These are phyloP conservation scores for Salpingus planirostris DNA, from an alignment of 2,888 invertebrate genomes.

Conservation along the genomic window DNA sequence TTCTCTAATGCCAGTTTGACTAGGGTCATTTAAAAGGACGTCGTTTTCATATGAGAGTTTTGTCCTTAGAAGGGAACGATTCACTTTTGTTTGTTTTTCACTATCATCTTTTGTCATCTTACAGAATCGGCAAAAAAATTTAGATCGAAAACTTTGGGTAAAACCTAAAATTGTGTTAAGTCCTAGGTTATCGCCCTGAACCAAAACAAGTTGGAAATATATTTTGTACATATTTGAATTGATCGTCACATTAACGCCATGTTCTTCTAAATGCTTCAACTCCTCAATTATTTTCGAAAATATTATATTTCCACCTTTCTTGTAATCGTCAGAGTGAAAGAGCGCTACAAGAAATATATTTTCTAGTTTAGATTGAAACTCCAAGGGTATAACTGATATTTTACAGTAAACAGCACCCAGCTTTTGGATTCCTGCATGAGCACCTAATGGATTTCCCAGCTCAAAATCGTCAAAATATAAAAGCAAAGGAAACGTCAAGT, in stretches of 20 bases:
- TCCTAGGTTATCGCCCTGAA: slow-evolving; percentile 21
- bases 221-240: slow-evolving; percentile 4
- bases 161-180: slow-evolving; percentile 20
- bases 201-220: slow-evolving; percentile 12
- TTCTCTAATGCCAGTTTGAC: slow-evolving; percentile 15
- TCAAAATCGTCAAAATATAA: slow-evolving; percentile 23
- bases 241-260: slow-evolving; percentile 12
- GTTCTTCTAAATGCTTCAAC: slow-evolving; percentile 14
- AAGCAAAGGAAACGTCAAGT: slow-evolving; percentile 5
- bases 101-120: slow-evolving; percentile 6
- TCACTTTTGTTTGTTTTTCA: slow-evolving; percentile 4
- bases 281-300: slow-evolving; percentile 19
- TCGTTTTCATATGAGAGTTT: slow-evolving; percentile 14
- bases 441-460: slow-evolving; percentile 18
- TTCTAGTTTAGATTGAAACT: slow-evolving; percentile 15
- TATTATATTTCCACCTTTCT: slow-evolving; percentile 17
- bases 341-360: slow-evolving; percentile 21
- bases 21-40: slow-evolving; percentile 1
- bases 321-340: slow-evolving; percentile 17
- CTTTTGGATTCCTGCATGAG: slow-evolving; percentile 20
- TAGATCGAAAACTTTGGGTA: slow-evolving; percentile 18
- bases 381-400: slow-evolving; percentile 16
- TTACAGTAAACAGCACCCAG: slow-evolving; percentile 20
- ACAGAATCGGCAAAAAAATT: slow-evolving; percentile 19
- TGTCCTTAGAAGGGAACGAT: slow-evolving; percentile 2